Percentiles rank a stretch among this genome's conserved stretches.
Conservation (phyloP, 35 echinoderm and acorn worm genomes). For the Apostichopus japonicus region DNA sequence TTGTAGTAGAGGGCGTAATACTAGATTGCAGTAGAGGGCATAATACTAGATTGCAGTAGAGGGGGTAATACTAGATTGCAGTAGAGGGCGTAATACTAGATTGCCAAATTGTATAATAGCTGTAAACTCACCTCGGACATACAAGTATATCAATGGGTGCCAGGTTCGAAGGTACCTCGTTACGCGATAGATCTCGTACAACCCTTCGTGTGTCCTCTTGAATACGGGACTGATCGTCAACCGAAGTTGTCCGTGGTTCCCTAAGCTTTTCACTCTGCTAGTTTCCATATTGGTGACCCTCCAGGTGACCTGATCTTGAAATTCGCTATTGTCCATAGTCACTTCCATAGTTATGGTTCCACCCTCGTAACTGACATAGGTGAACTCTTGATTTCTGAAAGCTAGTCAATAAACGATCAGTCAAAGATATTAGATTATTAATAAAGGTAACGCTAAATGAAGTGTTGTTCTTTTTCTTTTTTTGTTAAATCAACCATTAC, state of each 20-base stretch:
- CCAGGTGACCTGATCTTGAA: neutral
- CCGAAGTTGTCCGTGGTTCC: neutral
- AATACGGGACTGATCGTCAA: neutral
- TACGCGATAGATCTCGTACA: conserved; percentile 1
- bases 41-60: too few species aligned
- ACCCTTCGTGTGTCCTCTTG: conserved; percentile 1
- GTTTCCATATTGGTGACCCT: neutral
- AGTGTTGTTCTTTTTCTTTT: neutral
- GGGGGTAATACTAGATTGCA: neutral
- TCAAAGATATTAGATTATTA: too few species aligned
- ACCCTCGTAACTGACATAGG: neutral
- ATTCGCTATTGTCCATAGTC: neutral
- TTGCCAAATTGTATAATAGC: neutral
- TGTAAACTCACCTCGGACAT: conserved; percentile 19
- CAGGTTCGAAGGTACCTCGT: conserved; percentile 6
- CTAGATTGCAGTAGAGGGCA: too few species aligned
- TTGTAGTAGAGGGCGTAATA: too few species aligned
- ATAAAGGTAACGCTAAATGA: too few species aligned
- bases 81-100: too few species aligned
- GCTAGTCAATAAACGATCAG: neutral
- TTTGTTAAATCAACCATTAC: neutral
- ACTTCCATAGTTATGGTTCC: neutral
- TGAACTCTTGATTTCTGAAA: conserved; percentile 24
- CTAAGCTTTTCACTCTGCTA: neutral
- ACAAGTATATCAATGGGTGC: conserved; percentile 29